A percentile compares a stretch with the other conserved stretches of the same genome.
phyloP scores from a whole-genome alignment of 2,888 invertebrate species.

The Lithophane leautieri region DNA sequence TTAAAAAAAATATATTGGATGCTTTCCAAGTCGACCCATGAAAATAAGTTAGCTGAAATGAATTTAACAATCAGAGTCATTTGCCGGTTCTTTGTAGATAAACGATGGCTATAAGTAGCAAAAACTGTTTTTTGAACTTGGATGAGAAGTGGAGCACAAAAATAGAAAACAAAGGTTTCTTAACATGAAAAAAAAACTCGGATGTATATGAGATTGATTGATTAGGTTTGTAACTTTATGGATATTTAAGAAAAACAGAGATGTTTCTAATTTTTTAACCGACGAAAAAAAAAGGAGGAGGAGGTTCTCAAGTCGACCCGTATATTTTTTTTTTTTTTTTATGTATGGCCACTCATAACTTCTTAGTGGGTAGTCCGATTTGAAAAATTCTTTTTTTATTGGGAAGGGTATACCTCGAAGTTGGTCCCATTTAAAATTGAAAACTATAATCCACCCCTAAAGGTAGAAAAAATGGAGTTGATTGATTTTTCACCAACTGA shows the following conservation, averaged over 20 bases:
- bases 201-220: not conserved
- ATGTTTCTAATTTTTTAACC: not conserved
- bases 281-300: too few relatives aligned
- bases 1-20: constrained; percentile 67
- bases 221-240: not conserved
- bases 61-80: constrained; percentile 70
- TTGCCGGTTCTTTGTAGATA: constrained; percentile 65
- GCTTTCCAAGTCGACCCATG: constrained; percentile 68
- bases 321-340: too few relatives aligned
- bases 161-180: not conserved
- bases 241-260: not conserved
- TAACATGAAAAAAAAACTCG: not conserved
- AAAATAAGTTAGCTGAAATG: constrained; percentile 63
- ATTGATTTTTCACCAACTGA: too few relatives aligned
- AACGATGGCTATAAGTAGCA: constrained; percentile 53
- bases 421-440: too few relatives aligned
- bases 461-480: too few relatives aligned
- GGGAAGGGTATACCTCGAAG: too few relatives aligned
- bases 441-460: too few relatives aligned
- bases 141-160: not conserved
- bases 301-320: too few relatives aligned
- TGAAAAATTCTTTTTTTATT: too few relatives aligned
- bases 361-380: too few relatives aligned
- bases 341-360: too few relatives aligned
- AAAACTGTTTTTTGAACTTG: constrained; percentile 12